These are phyloP conservation scores for Stenichneumon culpator DNA, from an alignment of 2,888 invertebrate genomes.

Conservation along the genomic window DNA sequence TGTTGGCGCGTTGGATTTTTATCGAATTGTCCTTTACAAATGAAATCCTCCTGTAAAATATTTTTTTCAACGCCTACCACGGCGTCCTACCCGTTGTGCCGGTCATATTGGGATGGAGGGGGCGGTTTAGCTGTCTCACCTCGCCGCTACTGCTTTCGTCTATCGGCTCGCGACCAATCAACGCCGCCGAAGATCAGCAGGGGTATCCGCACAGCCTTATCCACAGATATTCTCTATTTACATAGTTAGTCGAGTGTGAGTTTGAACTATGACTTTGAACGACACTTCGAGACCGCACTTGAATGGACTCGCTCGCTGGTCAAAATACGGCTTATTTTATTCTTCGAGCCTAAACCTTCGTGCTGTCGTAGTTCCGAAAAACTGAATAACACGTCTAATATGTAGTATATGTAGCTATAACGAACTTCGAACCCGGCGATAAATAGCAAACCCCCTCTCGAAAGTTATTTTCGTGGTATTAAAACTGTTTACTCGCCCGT, in stretches of 20 bases:
- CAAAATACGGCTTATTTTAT: background rate
- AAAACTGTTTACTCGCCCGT: background rate
- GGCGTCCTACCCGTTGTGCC: background rate
- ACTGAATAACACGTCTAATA: background rate
- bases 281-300: background rate
- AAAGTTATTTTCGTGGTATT: background rate
- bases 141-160: constrained; percentile 41
- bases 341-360: background rate
- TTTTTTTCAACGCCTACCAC: background rate
- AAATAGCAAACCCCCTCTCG: background rate
- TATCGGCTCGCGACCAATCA: constrained; percentile 54
- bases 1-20: background rate
- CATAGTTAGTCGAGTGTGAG: background rate
- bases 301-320: background rate
- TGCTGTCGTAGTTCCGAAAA: background rate
- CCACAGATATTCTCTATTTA: constrained; percentile 12
- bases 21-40: background rate
- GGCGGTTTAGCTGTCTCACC: constrained; percentile 42
- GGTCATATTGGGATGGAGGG: background rate
- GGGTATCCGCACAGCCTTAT: background rate
- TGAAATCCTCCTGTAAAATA: background rate
- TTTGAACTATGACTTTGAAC: constrained; percentile 1
- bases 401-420: background rate
- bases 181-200: constrained; percentile 37
- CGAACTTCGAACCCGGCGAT: constrained; percentile 11